These are phyloP conservation scores for Bovichtus variegatus DNA, from an alignment of 2,797 vertebrate species.

Conservation along the genomic window DNA sequence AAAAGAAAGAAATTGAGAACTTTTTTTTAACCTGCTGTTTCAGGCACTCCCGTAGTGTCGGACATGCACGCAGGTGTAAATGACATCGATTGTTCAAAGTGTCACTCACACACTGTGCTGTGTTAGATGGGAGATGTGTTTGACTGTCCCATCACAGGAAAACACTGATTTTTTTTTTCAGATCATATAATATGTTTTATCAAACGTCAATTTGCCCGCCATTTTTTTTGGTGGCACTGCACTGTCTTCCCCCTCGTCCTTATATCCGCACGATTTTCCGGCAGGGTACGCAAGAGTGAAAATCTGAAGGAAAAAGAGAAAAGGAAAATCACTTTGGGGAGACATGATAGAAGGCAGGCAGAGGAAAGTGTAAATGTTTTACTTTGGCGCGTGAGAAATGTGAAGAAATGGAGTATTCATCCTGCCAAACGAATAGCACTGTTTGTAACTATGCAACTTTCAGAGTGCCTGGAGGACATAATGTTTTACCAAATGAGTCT, in stretches of 20 bases:
- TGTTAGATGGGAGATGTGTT: background rate
- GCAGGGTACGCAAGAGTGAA: background rate
- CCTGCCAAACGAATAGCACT: background rate
- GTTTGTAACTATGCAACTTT: background rate
- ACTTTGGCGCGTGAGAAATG: background rate
- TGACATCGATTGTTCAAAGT: background rate
- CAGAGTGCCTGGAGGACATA: background rate
- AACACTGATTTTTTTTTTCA: background rate
- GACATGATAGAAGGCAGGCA: background rate
- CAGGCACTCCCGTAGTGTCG: background rate
- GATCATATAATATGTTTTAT: background rate
- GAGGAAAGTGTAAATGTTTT: background rate
- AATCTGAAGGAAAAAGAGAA: background rate
- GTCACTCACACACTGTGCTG: background rate
- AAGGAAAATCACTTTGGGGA: background rate
- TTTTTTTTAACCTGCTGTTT: too few relatives aligned
- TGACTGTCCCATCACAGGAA: background rate
- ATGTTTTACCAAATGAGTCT: background rate
- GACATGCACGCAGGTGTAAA: background rate
- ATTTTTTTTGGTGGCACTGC: too few relatives aligned
- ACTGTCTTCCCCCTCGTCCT: background rate
- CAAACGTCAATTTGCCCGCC: background rate
- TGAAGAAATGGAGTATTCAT: background rate
- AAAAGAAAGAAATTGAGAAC: background rate
- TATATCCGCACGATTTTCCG: background rate